Conservation (phyloP, 2,797 vertebrate species). For the Manis pentadactyla region DNA sequence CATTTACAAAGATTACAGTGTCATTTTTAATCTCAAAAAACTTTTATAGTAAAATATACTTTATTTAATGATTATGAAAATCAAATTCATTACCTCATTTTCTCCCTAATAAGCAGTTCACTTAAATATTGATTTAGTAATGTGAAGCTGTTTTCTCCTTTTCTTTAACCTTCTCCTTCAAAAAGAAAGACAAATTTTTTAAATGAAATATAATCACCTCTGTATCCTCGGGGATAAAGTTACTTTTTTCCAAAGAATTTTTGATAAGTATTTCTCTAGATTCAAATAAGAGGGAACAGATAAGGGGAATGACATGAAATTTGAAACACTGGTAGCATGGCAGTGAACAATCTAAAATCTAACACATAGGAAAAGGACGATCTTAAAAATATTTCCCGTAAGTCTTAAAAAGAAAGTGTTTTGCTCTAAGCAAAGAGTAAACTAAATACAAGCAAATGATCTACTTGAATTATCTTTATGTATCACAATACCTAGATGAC, state of each 20-base stretch:
- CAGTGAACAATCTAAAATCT: neutral
- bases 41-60: neutral
- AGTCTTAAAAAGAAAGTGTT: neutral
- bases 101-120: neutral
- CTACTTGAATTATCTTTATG: neutral
- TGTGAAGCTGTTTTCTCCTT: neutral
- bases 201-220: slow-evolving; percentile 20
- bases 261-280: slow-evolving; percentile 11
- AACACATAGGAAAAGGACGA: neutral
- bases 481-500: neutral
- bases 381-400: neutral
- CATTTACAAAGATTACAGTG: neutral
- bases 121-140: slow-evolving; percentile 42
- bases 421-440: neutral
- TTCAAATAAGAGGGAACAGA: neutral
- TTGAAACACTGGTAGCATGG: neutral
- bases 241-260: neutral
- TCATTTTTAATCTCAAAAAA: neutral
- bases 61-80: neutral
- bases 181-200: neutral
- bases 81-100: neutral
- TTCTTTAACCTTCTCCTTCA: neutral
- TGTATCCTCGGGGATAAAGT: neutral
- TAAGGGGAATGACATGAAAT: slow-evolving; percentile 7
- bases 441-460: neutral